phyloP scores from a whole-genome alignment of 2,797 vertebrate genomes.

The Clarias platycephalus region DNA sequence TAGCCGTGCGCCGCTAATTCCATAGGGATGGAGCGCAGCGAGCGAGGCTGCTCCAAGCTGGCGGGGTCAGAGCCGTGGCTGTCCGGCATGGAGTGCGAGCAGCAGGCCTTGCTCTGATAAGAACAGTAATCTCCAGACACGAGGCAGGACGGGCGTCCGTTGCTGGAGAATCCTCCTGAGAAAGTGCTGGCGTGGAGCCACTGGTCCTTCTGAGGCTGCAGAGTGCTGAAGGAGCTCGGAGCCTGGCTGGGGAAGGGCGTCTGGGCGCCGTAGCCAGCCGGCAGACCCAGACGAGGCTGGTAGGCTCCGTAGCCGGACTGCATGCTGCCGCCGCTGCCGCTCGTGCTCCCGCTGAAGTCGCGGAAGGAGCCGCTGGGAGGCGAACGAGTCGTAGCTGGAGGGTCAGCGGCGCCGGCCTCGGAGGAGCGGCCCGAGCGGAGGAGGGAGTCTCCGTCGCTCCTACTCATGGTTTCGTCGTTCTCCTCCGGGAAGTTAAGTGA shows the following conservation, averaged over 20 bases:
- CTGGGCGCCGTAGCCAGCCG: constrained; percentile 61
- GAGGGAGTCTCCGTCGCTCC: constrained; percentile 38
- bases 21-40: constrained; percentile 72
- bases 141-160: constrained; percentile 62
- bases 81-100: constrained; percentile 60
- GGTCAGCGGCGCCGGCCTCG: background rate
- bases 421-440: background rate
- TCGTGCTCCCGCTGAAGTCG: constrained; percentile 18
- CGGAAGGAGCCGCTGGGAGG: constrained; percentile 17
- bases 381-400: background rate
- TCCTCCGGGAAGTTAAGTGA: constrained; percentile 72
- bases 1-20: constrained; percentile 59
- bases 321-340: background rate
- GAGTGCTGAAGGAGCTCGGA: constrained; percentile 47
- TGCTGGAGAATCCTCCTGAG: constrained; percentile 58
- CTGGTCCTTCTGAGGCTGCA: constrained; percentile 30
- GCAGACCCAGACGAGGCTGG: constrained; percentile 57
- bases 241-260: constrained; percentile 74
- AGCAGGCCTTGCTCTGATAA: constrained; percentile 56
- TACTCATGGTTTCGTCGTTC: constrained; percentile 76
- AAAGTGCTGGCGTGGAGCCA: constrained; percentile 63
- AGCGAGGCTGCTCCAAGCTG: constrained; percentile 74
- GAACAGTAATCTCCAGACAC: constrained; percentile 59
- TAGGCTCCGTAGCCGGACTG: constrained; percentile 58
- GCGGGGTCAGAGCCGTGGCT: constrained; percentile 53